Evolutionary conservation across 2,797 vertebrate genomes (phyloP).

Genomic region (Streptopelia turtur): DNA sequence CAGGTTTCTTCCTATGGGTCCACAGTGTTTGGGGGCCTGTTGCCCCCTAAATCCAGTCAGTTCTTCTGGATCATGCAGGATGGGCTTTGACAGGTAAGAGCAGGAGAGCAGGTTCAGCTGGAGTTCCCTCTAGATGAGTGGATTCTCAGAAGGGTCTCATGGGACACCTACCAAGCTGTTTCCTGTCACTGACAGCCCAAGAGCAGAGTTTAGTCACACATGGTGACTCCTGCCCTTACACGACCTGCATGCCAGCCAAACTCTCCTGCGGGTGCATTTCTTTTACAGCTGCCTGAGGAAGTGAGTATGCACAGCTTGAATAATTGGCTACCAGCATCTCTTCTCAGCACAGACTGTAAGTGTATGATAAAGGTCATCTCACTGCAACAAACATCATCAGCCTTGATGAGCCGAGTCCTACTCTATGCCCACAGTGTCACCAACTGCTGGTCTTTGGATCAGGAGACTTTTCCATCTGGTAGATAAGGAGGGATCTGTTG

Average conservation of each 20-base stretch:
- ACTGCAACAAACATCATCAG: background rate
- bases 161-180: background rate
- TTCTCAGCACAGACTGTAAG: background rate
- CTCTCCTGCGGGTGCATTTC: accelerated
- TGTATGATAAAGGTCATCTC: background rate
- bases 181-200: background rate
- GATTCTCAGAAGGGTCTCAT: background rate
- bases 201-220: background rate
- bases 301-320: accelerated
- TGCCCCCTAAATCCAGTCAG: background rate
- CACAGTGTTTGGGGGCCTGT: background rate
- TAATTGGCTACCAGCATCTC: background rate
- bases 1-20: background rate
- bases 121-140: background rate
- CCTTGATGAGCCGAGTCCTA: background rate
- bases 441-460: background rate
- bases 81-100: background rate
- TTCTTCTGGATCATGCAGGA: background rate
- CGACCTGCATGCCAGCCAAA: background rate
- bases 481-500: background rate
- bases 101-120: background rate
- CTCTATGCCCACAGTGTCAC: background rate
- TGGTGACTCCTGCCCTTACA: background rate
- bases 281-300: background rate
- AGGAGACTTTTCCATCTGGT: background rate